Conservation (phyloP, 2,888 invertebrate genomes). For the Stegana nigrithorax region DNA sequence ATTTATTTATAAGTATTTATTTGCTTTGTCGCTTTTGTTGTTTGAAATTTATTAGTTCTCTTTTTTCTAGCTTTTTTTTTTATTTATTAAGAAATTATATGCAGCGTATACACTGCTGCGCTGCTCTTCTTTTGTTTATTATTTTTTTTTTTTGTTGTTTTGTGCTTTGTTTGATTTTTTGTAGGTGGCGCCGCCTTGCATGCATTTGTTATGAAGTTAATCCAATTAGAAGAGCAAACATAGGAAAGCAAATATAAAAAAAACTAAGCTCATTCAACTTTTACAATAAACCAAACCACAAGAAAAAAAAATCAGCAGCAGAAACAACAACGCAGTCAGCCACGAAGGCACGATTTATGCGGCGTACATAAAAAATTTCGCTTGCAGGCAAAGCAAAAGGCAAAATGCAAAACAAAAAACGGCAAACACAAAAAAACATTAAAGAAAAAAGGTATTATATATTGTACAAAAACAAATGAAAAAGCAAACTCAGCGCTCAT, state of each 20-base stretch:
- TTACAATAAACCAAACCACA: slow-evolving; percentile 24
- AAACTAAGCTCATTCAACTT: slow-evolving; percentile 36
- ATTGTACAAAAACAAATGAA: neutral
- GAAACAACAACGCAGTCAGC: neutral
- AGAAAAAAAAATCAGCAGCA: neutral
- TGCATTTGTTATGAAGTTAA: slow-evolving; percentile 3
- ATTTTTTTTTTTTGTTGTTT: neutral
- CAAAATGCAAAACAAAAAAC: slow-evolving; percentile 23
- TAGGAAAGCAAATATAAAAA: neutral
- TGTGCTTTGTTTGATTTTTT: neutral
- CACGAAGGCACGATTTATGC: slow-evolving; percentile 47
- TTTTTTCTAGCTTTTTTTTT: slow-evolving; percentile 11
- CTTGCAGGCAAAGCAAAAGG: slow-evolving; percentile 47
- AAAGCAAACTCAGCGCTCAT: neutral
- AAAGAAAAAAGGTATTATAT: slow-evolving; percentile 9
- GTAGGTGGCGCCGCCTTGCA: slow-evolving; percentile 39
- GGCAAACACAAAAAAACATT: slow-evolving; percentile 13
- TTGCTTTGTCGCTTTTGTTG: slow-evolving; percentile 25
- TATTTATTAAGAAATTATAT: slow-evolving; percentile 23
- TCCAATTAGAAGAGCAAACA: slow-evolving; percentile 10
- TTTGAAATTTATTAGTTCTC: slow-evolving; percentile 33
- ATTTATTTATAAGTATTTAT: too few relatives aligned
- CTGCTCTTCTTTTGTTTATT: neutral
- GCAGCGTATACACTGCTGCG: neutral
- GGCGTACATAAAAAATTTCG: slow-evolving; percentile 51